These are phyloP conservation scores for Beroe ovata DNA, from an alignment of 37 sponge, comb jelly and placozoan genomes.

Conservation along the genomic window DNA sequence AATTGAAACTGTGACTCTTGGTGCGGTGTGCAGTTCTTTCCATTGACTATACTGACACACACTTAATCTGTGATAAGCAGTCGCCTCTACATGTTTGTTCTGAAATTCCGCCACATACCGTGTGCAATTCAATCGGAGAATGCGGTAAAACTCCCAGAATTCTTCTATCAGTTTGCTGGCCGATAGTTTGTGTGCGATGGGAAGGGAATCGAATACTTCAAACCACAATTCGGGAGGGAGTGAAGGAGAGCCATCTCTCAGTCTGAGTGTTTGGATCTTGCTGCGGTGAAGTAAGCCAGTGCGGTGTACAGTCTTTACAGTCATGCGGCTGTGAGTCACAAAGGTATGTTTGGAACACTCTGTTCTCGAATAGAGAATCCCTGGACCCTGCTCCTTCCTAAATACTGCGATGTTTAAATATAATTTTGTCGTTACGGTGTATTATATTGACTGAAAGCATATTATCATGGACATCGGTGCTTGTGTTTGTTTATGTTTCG, in stretches of 20 bases:
- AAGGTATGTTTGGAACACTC: no score
- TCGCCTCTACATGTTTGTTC: not conserved
- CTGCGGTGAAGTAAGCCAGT: no score
- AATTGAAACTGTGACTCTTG: not conserved
- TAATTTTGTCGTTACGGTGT: no score
- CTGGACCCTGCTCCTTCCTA: no score
- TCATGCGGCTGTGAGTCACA: no score
- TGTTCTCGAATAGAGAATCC: no score
- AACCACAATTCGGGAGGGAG: constrained; percentile 7
- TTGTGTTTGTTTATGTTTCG: no score
- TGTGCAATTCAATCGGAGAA: not conserved
- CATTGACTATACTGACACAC: not conserved
- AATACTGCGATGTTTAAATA: no score
- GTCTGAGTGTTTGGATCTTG: no score
- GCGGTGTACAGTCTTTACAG: no score
- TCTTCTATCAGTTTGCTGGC: not conserved
- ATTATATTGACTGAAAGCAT: no score
- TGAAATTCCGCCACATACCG: not conserved
- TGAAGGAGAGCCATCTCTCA: not conserved
- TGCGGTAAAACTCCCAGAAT: constrained; percentile 4
- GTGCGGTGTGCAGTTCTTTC: not conserved
- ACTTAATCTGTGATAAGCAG: not conserved
- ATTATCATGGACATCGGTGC: no score
- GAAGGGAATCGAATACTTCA: not conserved
- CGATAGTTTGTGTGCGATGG: not conserved